Conservation (phyloP, 1,140 invertebrate species). For the Mactra quadrangularis region DNA sequence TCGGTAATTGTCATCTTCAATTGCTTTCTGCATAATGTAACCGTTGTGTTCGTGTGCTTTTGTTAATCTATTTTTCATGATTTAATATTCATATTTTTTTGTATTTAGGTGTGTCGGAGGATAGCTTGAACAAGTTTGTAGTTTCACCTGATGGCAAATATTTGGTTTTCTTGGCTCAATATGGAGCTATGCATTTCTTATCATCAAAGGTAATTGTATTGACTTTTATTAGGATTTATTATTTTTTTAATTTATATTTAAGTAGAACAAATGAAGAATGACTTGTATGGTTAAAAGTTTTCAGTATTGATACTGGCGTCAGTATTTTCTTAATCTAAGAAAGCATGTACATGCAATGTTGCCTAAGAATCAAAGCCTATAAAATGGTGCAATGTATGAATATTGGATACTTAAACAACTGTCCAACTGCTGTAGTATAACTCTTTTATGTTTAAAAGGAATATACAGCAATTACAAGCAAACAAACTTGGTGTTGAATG, state of each 20-base stretch:
- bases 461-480: no score
- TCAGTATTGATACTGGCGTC: neutral
- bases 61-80: no score
- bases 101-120: constrained; percentile 67
- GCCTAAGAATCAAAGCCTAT: no score
- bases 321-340: neutral
- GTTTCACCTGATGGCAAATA: constrained; percentile 92
- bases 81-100: no score
- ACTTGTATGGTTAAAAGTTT: neutral
- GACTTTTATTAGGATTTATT: neutral
- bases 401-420: neutral
- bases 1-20: no score
- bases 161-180: constrained; percentile 89
- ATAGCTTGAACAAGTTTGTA: constrained; percentile 87
- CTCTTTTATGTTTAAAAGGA: no score
- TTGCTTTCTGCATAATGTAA: no score
- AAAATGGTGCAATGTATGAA: neutral
- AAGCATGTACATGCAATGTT: no score
- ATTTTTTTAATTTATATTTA: neutral
- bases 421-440: no score
- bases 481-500: no score
- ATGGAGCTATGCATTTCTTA: constrained; percentile 92
- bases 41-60: no score
- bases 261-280: neutral
- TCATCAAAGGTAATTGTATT: constrained; percentile 83